Base-by-base conservation (phyloP, 2,888 invertebrate species). In the Tenthredo distinguenda region DNA sequence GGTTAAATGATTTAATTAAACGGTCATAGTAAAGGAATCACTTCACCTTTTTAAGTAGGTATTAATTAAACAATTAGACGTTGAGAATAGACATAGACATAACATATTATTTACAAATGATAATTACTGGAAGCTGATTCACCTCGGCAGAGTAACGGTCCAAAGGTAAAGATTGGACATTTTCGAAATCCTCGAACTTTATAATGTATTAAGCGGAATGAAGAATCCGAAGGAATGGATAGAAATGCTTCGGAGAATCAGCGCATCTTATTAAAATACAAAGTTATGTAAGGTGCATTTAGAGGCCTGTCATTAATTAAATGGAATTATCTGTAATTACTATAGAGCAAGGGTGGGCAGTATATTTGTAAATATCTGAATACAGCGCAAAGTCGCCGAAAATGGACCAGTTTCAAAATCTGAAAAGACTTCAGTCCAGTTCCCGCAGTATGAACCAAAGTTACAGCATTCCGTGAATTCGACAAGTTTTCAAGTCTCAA, bases 161-260 rank as follows among this genome's bases (percentile, higher is more conserved):
- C 34, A 71, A 62, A n/a, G 62, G 26, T 62, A 62, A 10, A 62
- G 0, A 9, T 62, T 12, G 12, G 26, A 62, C 2, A 26, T 21
- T 10, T 62, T 62, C 21, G 6, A 21, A n/a, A 62, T 62, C 21
- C 21, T 34, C 6, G 34, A 34, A 18, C 26, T 31, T 68, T 31
- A 68, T 18, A 34, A 34, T 34, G 3, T 26, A 68, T 9, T 26
- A 68, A 68, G 21, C 21, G 4, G 21, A 34, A 21, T 68, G 68
- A 68, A 68, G 1, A 68, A 12, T 68, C 58, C 0, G 21, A 58
- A 9, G 26, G 62, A 26, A 26, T 62, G 2, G 2, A 62, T 50
- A n/a, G 18, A n/a, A 68, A 21, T 74, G 43, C 72, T 10, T 74
- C 72, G 72, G 43, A 40, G 72, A 74, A 74, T 74, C 72, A 43